These are phyloP conservation scores for Mionectes olivaceus DNA, from an alignment of 2,797 vertebrate genomes.

Conservation along the genomic window DNA sequence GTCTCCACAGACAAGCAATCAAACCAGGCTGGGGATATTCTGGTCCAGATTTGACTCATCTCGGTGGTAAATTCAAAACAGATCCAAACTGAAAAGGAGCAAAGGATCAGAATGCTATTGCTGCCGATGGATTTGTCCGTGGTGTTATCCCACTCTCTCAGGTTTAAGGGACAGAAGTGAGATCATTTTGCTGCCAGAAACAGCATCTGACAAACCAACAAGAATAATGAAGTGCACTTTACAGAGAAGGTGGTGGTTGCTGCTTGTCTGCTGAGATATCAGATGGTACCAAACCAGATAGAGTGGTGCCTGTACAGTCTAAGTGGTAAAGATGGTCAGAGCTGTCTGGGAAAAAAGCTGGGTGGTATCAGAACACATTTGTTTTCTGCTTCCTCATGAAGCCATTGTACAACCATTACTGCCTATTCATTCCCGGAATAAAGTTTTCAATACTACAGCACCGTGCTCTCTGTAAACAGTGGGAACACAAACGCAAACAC, in stretches of 20 bases:
- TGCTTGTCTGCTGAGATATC: neutral
- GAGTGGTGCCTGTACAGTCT: fast-evolving
- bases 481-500: neutral
- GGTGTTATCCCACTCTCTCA: neutral
- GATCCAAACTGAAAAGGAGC: neutral
- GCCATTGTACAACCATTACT: neutral
- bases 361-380: neutral
- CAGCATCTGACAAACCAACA: neutral
- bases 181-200: neutral
- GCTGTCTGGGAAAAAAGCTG: neutral
- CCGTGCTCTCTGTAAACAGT: neutral
- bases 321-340: neutral
- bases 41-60: neutral
- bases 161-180: neutral
- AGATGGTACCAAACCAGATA: neutral
- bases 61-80: neutral
- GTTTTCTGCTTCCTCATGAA: neutral
- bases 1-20: neutral
- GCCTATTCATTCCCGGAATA: neutral
- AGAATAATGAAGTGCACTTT: neutral
- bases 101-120: neutral
- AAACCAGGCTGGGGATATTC: neutral
- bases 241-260: neutral
- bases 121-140: neutral
- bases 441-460: neutral